phyloP scores from a whole-genome alignment of 1,140 invertebrate species.

The Plectus sambesii region DNA sequence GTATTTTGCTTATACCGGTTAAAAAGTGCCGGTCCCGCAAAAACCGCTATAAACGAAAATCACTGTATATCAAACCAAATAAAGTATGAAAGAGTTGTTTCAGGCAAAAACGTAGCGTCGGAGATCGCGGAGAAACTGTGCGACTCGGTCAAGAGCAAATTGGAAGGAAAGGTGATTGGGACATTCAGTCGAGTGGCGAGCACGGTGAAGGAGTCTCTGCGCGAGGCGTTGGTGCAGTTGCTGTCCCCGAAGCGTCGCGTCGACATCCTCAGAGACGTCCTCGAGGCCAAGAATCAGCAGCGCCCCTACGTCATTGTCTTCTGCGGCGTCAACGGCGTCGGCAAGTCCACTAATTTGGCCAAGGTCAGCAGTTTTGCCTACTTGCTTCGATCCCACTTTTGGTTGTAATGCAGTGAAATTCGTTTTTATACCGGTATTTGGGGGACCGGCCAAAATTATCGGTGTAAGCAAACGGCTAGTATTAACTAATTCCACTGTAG shows the following conservation, averaged over 20 bases:
- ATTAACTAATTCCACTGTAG: neutral
- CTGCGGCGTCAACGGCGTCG: conserved; percentile 98
- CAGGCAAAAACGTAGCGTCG: conserved; percentile 85
- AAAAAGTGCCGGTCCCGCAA: too few relatives aligned
- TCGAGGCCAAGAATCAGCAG: conserved; percentile 67
- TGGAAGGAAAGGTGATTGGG: conserved; percentile 72
- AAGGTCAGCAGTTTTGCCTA: conserved; percentile 56
- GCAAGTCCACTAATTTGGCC: conserved; percentile 97
- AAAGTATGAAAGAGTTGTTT: conserved; percentile 23
- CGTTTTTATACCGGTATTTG: too few relatives aligned
- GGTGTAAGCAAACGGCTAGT: neutral
- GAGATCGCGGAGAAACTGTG: conserved; percentile 89
- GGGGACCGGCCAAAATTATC: too few relatives aligned
- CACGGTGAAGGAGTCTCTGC: conserved; percentile 74
- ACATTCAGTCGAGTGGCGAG: conserved; percentile 56
- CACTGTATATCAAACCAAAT: neutral
- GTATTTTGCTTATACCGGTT: too few relatives aligned
- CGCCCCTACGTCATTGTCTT: conserved; percentile 92
- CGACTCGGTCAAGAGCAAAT: conserved; percentile 76
- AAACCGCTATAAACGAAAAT: too few relatives aligned
- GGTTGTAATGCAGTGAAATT: neutral
- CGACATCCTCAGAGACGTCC: conserved; percentile 88
- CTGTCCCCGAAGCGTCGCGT: conserved; percentile 83
- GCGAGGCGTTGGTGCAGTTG: conserved; percentile 55
- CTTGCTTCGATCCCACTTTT: neutral